Base-by-base conservation (phyloP, 2,113 vertebrate genomes). In the human (Homo sapiens) region DNA sequence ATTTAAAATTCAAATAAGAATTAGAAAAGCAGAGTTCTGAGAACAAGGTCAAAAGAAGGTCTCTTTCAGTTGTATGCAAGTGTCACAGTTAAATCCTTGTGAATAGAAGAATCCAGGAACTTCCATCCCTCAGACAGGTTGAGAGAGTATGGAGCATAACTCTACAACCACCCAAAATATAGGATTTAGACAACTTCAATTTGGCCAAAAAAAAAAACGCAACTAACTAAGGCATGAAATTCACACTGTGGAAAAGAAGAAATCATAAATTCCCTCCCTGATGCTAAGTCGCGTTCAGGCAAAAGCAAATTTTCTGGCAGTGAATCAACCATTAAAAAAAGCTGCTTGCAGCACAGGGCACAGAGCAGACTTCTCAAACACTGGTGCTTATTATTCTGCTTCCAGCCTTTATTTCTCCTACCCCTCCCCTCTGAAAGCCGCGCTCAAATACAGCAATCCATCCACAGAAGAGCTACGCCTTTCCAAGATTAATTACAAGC, bases 401-500 rank as follows among this genome's bases (percentile, higher is more conserved):
- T 83, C 73, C 0, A 0, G 94, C 87, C 94, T 97, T 96, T 89
- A 48, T 98, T 96, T 97, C 76, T 38, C 84, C 96, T n/a, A 6
- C 52, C 89, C 55, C 32, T 40, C n/a, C 91, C 81, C 64, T 9
- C 76, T 87, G 94, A 97, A 97, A 94, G 75, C 93, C 91, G 91
- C 95, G 89, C 96, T 97, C 98, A 75, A 97, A 97, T 94, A 82
- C 0, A 96, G 87, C 75, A 84, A 81, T 98, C 94, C 93, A 96
- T 98, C 75, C 75, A 95, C 96, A 73, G 97, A 89, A 91, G 95
- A 90, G 96, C 96, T 97, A 92, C 52, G 89, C 94, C 94, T 98
- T 98, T 91, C 94, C 1, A 18, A 97, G 98, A 98, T 98, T 98
- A 98, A 98, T 98, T 98, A 98, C 96, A 94, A 96, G 98, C 97